A percentile compares a stretch with the other conserved stretches of the same genome.
phyloP scores from a whole-genome alignment of 2,888 invertebrate genomes.

The Orthosia cruda region DNA sequence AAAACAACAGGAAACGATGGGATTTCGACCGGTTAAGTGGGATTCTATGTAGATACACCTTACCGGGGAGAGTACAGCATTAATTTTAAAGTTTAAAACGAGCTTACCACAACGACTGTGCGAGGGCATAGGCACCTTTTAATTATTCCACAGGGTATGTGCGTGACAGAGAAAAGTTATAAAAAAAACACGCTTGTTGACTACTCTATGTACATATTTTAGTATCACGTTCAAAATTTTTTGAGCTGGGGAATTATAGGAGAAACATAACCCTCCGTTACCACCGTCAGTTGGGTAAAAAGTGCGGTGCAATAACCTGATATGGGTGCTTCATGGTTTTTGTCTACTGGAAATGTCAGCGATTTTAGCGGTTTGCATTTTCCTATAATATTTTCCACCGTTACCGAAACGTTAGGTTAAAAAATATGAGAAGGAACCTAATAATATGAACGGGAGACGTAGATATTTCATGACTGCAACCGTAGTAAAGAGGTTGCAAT shows the following conservation, averaged over 20 bases:
- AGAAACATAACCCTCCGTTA: background rate
- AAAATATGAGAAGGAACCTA: background rate
- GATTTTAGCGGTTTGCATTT: background rate
- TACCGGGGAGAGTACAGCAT: conserved; percentile 48
- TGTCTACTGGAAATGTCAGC: background rate
- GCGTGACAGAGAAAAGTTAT: conserved; percentile 62
- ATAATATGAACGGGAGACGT: background rate
- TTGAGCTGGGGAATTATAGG: conserved; percentile 29
- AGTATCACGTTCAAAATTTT: conserved; percentile 56
- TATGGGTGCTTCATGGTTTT: background rate
- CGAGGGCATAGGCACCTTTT: conserved; percentile 59
- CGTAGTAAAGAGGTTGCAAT: conserved; percentile 12
- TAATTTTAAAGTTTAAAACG: conserved; percentile 72
- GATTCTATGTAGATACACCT: conserved; percentile 64
- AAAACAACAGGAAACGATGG: conserved; percentile 16
- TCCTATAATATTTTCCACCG: background rate
- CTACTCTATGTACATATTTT: conserved; percentile 61
- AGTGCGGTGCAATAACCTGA: conserved; percentile 2
- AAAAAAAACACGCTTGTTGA: conserved; percentile 51
- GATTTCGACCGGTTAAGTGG: conserved; percentile 59
- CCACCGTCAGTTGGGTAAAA: too few species aligned
- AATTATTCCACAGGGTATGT: conserved; percentile 63
- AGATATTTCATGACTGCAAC: conserved; percentile 16
- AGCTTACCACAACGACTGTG: conserved; percentile 38
- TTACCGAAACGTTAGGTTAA: background rate